phyloP scores from a whole-genome alignment of 1,140 invertebrate species.

The Choristoneura fumiferana region DNA sequence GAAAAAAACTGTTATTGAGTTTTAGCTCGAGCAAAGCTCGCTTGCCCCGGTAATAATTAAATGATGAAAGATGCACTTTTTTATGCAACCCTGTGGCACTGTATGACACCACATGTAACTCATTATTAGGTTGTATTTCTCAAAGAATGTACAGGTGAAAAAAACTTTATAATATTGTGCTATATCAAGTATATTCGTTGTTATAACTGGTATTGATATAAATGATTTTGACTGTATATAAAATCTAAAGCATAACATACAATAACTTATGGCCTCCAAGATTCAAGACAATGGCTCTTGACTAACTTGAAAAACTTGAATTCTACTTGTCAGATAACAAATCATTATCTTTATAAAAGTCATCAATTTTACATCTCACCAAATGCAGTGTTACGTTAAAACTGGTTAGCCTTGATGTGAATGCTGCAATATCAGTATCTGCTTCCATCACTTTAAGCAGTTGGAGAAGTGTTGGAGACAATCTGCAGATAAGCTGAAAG shows the following conservation, averaged over 20 bases:
- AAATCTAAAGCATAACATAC: too few relatives aligned
- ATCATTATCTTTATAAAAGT: constrained; percentile 54
- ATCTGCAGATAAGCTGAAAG: constrained; percentile 67
- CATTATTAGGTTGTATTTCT: too few relatives aligned
- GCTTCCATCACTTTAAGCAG: constrained; percentile 57
- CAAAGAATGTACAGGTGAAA: too few relatives aligned
- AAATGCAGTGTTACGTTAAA: constrained; percentile 56
- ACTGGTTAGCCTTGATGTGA: constrained; percentile 42
- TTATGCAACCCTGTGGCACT: too few relatives aligned
- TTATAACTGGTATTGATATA: too few relatives aligned
- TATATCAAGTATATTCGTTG: too few relatives aligned
- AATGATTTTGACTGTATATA: too few relatives aligned
- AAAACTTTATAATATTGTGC: too few relatives aligned
- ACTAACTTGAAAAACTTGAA: too few relatives aligned
- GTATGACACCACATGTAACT: too few relatives aligned
- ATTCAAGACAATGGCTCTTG: background rate
- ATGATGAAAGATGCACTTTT: too few relatives aligned
- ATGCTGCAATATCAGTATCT: constrained; percentile 41
- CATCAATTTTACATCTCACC: constrained; percentile 55
- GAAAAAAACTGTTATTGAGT: constrained; percentile 16
- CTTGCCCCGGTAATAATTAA: too few relatives aligned
- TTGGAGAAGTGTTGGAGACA: constrained; percentile 60
- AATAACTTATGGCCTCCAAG: background rate
- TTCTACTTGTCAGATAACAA: constrained; percentile 17
- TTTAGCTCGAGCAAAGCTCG: constrained; percentile 22